These are phyloP conservation scores for Rhagoletis zephyria DNA, from an alignment of 1,140 invertebrate species.

Conservation along the genomic window DNA sequence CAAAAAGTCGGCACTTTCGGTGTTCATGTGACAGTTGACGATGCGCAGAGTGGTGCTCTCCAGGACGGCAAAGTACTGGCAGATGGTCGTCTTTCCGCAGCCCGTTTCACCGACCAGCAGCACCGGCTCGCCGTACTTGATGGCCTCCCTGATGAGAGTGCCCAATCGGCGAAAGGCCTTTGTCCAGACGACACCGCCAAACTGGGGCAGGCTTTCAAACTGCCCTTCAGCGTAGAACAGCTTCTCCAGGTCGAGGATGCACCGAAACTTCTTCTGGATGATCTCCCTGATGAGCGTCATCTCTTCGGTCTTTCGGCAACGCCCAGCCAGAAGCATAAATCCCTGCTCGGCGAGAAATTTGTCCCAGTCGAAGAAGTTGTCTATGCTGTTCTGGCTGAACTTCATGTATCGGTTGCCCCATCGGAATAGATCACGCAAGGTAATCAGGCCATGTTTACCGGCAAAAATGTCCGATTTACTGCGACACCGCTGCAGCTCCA, in stretches of 20 bases:
- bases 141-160: conserved; percentile 91
- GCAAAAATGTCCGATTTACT: no score
- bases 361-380: conserved; percentile 90
- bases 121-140: conserved; percentile 94
- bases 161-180: conserved; percentile 90
- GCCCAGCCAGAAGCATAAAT: conserved; percentile 93
- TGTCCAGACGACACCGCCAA: conserved; percentile 93
- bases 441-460: conserved; percentile 95
- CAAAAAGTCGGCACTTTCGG: conserved; percentile 97
- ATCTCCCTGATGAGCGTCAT: conserved; percentile 87
- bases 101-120: conserved; percentile 98
- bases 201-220: conserved; percentile 79
- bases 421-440: conserved; percentile 94
- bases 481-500: conserved; percentile 87
- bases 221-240: conserved; percentile 84
- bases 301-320: conserved; percentile 91
- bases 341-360: conserved; percentile 98
- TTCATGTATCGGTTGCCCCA: conserved; percentile 98
- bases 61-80: conserved; percentile 87
- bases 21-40: conserved; percentile 99
- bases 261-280: conserved; percentile 88
- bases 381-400: conserved; percentile 77
- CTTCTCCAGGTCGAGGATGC: conserved; percentile 81
- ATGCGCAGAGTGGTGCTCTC: conserved; percentile 80
- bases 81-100: conserved; percentile 98